Evolutionary conservation across 2,888 invertebrate genomes (phyloP), one percentile per base, ranked within the genome.

Genomic region (Tenthredo amoena): DNA sequence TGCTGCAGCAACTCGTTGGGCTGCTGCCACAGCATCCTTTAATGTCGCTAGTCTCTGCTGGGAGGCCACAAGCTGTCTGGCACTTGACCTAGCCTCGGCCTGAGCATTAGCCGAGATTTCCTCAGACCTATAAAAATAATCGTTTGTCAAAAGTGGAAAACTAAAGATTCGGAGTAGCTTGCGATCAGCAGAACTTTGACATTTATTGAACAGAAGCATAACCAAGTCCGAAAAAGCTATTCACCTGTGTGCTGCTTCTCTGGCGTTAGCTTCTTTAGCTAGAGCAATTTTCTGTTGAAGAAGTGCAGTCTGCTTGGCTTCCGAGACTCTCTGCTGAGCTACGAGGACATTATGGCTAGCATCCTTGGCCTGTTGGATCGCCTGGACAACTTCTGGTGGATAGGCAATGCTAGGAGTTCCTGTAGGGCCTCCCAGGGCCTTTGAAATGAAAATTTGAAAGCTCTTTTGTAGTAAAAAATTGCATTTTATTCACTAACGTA

Each of bases 331-430:
- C 79, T 96, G 96, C 90, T 97, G 97, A 0, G 97, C 97, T 18
- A 96, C 94, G 90, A 96, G 94, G 6, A 97, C 97, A 84, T 96
- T 96, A 0, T 95, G 94, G 0, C 96, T 96, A 0, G 97, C 97
- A 87, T 97, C 96, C 89, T 97, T 97, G 0, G 97, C 97, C 0
- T 96, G 96, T 3, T 96, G 96, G 82, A 97, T 95, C 0, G 97
- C 96, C 50, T 96, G 95, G 0, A 97, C 95, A 40, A 97, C 96
- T 88, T 97, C 97, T 0, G 95, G 95, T 15, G 96, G 90, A 87
- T 94, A 93, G 0, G 96, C 81, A 95, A 95, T 90, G 88, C 92
- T 91, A 18, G 93, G 89, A 47, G 93, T 91, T 34, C 92, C 91
- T 0, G 90, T 87, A 2, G 87, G 87, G 83, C 92, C 90, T 50